A percentile compares a stretch with the other conserved stretches of the same genome.
These are phyloP conservation scores for Frankliniella intonsa DNA, from an alignment of 2,888 invertebrate species.

Conservation along the genomic window DNA sequence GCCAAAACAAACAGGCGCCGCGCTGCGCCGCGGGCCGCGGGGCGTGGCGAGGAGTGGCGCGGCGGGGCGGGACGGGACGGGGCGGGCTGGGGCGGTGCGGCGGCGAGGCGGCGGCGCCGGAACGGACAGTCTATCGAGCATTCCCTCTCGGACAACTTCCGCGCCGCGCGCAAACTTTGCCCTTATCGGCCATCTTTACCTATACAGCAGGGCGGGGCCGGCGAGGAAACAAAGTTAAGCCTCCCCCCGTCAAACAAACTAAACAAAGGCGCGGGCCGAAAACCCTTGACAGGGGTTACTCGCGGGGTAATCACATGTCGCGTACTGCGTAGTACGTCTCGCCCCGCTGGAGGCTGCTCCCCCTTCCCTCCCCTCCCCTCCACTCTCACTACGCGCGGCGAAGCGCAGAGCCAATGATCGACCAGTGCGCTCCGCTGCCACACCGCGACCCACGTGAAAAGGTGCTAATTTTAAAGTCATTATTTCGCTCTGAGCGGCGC, in stretches of 20 bases:
- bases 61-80: too few relatives aligned
- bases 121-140: too few relatives aligned
- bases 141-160: background rate
- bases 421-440: background rate
- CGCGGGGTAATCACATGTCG: background rate
- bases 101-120: too few relatives aligned
- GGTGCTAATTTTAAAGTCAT: conserved; percentile 25
- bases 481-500: background rate
- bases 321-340: background rate
- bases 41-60: background rate
- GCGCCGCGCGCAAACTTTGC: background rate
- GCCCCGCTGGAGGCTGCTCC: background rate
- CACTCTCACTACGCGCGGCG: background rate
- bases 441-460: conserved; percentile 6
- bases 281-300: too few relatives aligned
- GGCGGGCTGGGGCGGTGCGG: too few relatives aligned
- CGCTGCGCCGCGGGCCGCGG: background rate
- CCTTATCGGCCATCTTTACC: too few relatives aligned
- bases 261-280: too few relatives aligned
- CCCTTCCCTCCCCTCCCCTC: background rate
- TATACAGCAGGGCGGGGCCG: too few relatives aligned
- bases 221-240: too few relatives aligned
- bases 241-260: too few relatives aligned
- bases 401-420: background rate
- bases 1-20: background rate